Base-by-base conservation (phyloP, 2,888 invertebrate genomes). In the Dasysyrphus albostriatus region DNA sequence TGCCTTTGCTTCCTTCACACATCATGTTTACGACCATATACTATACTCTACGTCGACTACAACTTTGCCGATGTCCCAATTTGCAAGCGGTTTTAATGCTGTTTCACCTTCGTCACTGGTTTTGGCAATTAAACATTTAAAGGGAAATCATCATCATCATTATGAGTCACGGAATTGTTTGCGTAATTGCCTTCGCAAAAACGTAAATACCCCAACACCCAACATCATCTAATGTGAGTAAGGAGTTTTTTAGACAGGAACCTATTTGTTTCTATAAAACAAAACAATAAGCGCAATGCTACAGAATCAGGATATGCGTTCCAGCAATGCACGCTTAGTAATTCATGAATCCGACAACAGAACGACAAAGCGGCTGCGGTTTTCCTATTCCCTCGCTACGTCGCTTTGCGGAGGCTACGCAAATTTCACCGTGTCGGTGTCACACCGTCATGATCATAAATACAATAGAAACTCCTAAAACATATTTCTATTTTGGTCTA, bases 401-500 rank as follows among this genome's bases (percentile, higher is more conserved):
- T 14, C 29, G 1, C 54, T 14, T n/a, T 32, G 0, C 8, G 14
- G 16, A 5, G 16, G 16, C 47, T 75, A 74, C 80, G 65, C 81
- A 72, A 81, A 73, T 81, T 85, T 81, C 44, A 81, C 76, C 47
- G 73, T 67, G 72, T 47, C 70, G 39, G 63, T 49, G 65, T 67
- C 67, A 16, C 34, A 47, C 16, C 47, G 47, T 44, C 44, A 47
- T 16, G 32, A 67, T 19, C 34, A 34, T 49, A 49, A 67, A 49
- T 49, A 63, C 29, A 63, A 47, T 70, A 74, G 65, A 81, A 72
- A 61, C 37, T 67, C 56, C 77, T 10, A 82, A 82, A 85, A 73
- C 69, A 78, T 74, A 54, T 42, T 82, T 85, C 82, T 85, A 85
- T 85, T 85, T 85, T 59, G 16, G 77, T 82, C 32, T 63, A 49